Conservation (phyloP, 2,113 vertebrate genomes). For the Oreamnos americanus region DNA sequence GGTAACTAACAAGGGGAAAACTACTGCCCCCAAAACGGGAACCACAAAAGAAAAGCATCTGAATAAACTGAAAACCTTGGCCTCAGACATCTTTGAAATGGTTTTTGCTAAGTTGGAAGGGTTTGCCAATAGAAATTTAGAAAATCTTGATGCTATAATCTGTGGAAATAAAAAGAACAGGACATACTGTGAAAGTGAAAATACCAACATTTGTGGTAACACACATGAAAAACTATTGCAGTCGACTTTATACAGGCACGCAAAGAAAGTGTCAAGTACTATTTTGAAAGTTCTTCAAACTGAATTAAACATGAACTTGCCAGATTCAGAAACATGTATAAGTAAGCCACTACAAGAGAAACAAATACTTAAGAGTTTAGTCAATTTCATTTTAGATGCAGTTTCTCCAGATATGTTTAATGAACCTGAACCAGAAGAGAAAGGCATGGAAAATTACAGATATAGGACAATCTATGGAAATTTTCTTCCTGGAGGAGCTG, state of each 20-base stretch:
- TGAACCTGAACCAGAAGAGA: background rate
- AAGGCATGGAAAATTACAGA: background rate
- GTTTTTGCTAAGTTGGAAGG: conserved; percentile 28
- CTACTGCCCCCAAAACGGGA: background rate
- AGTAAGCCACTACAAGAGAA: background rate
- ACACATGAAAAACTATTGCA: background rate
- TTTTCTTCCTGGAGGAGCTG: conserved; percentile 45
- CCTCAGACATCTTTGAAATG: conserved; percentile 4
- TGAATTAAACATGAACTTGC: background rate
- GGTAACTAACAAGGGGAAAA: background rate
- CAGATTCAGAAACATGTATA: background rate
- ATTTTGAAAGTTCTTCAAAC: conserved; percentile 42
- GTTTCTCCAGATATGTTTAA: background rate
- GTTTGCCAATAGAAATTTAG: conserved; percentile 24
- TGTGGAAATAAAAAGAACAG: background rate
- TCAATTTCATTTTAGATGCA: conserved; percentile 39
- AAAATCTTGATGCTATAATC: background rate
- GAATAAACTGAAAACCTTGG: background rate
- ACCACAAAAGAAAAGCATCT: background rate
- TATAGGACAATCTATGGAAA: conserved; percentile 24
- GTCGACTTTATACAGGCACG: background rate
- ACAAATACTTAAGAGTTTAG: conserved; percentile 23
- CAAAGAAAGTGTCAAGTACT: conserved; percentile 20
- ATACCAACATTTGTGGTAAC: background rate
- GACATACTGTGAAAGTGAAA: background rate